These are phyloP conservation scores for Melipona beecheii DNA, from an alignment of 2,888 invertebrate genomes.

Conservation along the genomic window DNA sequence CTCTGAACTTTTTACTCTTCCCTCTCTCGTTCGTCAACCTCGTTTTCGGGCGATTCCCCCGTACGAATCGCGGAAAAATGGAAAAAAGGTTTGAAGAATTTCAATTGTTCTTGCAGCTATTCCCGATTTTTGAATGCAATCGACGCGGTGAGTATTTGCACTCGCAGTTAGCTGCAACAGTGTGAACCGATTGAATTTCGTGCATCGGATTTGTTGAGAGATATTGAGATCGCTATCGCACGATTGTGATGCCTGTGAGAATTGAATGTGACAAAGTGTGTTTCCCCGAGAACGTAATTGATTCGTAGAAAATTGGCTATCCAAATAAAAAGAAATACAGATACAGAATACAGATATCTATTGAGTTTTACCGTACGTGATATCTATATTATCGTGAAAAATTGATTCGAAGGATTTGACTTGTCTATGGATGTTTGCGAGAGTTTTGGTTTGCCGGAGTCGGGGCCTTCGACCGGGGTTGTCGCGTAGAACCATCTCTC, in stretches of 20 bases:
- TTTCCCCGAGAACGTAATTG: too few species aligned
- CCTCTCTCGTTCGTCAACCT: constrained; percentile 21
- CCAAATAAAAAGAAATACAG: too few species aligned
- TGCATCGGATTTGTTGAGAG: background rate
- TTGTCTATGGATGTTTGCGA: background rate
- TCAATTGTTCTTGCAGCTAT: background rate
- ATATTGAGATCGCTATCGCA: background rate
- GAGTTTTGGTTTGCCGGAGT: too few species aligned
- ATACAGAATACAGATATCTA: too few species aligned
- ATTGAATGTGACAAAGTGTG: too few species aligned
- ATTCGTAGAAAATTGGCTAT: too few species aligned
- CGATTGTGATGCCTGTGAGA: background rate
- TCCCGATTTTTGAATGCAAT: background rate
- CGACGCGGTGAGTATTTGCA: background rate
- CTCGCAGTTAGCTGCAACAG: background rate
- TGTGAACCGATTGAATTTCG: background rate
- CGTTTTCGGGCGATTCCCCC: background rate
- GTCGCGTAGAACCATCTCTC: too few species aligned
- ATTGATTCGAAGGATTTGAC: too few species aligned
- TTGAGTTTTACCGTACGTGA: too few species aligned
- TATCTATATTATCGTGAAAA: background rate
- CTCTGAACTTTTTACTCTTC: background rate
- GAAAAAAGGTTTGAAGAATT: background rate
- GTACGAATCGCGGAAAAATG: background rate
- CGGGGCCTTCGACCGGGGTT: too few species aligned